These are phyloP conservation scores for Lipotes vexillifer DNA, from an alignment of 2,113 vertebrate genomes.

Conservation along the genomic window DNA sequence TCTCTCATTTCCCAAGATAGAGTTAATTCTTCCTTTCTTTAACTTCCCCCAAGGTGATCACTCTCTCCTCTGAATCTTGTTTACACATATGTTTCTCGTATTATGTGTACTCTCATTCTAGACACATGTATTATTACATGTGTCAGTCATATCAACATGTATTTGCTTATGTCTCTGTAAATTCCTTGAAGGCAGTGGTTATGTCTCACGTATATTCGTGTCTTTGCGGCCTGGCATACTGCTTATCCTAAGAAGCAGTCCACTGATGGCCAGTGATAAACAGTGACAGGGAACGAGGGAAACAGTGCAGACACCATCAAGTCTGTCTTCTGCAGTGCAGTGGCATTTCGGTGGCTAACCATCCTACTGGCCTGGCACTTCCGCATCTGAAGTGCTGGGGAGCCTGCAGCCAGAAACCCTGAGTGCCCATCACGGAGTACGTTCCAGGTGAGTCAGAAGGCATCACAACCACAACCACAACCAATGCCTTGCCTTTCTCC, in stretches of 20 bases:
- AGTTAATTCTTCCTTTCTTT: background rate
- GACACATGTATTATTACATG: background rate
- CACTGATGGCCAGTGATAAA: background rate
- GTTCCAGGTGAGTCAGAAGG: background rate
- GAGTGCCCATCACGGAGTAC: background rate
- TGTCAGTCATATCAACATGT: background rate
- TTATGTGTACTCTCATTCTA: background rate
- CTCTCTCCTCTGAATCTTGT: background rate
- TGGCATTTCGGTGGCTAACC: slow-evolving; percentile 32
- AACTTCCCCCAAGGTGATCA: background rate
- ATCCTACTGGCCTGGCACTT: background rate
- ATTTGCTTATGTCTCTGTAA: background rate
- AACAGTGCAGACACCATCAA: background rate
- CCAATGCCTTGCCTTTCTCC: background rate
- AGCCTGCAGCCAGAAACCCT: background rate
- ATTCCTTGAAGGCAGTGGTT: background rate
- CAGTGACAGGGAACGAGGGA: background rate
- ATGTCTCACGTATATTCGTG: background rate
- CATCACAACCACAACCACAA: background rate
- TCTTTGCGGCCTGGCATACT: background rate
- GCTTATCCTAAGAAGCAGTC: background rate
- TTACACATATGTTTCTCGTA: background rate
- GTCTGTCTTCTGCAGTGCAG: background rate
- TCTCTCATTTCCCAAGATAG: background rate
- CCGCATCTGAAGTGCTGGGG: slow-evolving; percentile 30